Percentiles rank a stretch among this genome's conserved stretches.
These are phyloP conservation scores for Carposina sasakii DNA, from an alignment of 1,140 invertebrate genomes.

Conservation along the genomic window DNA sequence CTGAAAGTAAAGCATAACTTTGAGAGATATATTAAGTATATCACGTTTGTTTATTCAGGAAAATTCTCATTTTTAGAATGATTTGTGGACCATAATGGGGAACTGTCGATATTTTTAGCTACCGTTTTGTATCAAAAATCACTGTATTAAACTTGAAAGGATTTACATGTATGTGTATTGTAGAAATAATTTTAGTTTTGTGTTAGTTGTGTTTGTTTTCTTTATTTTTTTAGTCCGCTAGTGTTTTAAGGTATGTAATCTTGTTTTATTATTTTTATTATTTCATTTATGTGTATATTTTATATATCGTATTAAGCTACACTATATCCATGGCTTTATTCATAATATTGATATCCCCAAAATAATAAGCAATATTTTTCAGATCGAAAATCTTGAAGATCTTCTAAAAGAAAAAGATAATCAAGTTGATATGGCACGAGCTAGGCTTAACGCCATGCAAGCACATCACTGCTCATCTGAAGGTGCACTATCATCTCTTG, in stretches of 20 bases:
- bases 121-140: too few relatives aligned
- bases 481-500: conserved; percentile 91
- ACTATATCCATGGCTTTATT: not conserved
- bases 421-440: conserved; percentile 95
- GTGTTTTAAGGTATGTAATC: not conserved
- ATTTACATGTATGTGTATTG: too few relatives aligned
- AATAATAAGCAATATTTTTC: conserved; percentile 29
- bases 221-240: too few relatives aligned
- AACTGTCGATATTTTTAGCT: too few relatives aligned
- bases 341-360: not conserved
- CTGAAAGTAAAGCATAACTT: too few relatives aligned
- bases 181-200: not conserved
- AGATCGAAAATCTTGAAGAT: conserved; percentile 98
- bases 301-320: too few relatives aligned
- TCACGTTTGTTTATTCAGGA: too few relatives aligned
- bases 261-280: not conserved
- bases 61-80: too few relatives aligned
- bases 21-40: too few relatives aligned
- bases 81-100: too few relatives aligned
- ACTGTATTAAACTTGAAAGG: too few relatives aligned
- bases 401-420: conserved; percentile 98
- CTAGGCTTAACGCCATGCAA: conserved; percentile 91
- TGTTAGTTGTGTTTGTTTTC: not conserved
- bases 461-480: conserved; percentile 94
- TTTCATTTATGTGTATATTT: not conserved